Evolutionary conservation across 2,797 vertebrate genomes (phyloP).

Genomic region (Cryptoprocta ferox): DNA sequence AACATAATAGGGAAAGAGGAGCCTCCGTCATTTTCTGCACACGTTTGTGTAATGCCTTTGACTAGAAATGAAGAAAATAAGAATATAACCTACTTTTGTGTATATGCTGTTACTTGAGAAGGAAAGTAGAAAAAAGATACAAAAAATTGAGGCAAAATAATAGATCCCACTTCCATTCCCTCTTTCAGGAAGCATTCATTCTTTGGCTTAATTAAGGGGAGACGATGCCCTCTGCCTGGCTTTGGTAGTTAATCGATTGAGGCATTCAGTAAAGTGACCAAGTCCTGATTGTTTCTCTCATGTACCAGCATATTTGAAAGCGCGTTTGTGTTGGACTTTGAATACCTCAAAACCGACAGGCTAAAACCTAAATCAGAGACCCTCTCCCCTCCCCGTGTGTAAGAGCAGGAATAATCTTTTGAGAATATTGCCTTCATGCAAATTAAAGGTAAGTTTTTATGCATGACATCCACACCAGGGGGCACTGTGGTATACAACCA

Average conservation of each 20-base stretch:
- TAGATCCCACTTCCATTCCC: neutral
- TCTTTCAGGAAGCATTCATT: neutral
- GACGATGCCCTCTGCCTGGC: neutral
- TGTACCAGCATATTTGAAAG: neutral
- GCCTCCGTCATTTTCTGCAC: neutral
- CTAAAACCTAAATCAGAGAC: neutral
- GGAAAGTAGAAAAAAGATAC: neutral
- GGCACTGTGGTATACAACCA: constrained; percentile 18
- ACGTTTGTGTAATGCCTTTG: neutral
- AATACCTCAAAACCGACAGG: neutral
- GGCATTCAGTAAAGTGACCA: neutral
- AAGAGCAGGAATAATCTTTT: neutral
- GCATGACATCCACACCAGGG: constrained; percentile 18
- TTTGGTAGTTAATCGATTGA: neutral
- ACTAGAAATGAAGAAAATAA: neutral
- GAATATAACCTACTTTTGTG: neutral
- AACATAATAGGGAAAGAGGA: neutral
- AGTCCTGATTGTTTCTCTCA: neutral
- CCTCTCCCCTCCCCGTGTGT: neutral
- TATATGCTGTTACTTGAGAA: constrained; percentile 30
- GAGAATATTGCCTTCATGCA: neutral
- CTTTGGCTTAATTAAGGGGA: neutral
- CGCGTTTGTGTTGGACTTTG: neutral
- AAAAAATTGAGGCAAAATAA: neutral
- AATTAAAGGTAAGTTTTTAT: neutral